Conservation (phyloP, 2,888 invertebrate species). For the Alentia gelatinosa region DNA sequence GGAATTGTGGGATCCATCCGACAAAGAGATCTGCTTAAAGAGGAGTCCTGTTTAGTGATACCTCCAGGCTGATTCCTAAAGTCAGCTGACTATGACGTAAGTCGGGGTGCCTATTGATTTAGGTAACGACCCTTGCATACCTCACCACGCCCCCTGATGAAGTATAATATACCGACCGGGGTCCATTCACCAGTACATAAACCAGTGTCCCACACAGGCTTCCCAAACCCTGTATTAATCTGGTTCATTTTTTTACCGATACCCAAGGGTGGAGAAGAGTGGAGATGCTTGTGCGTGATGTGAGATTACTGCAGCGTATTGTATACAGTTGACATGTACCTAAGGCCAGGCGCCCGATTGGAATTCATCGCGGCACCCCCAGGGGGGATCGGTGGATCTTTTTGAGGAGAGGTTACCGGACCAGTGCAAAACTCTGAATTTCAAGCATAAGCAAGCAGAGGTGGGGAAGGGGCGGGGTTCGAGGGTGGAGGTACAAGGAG, state of each 20-base stretch:
- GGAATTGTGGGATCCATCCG: neutral
- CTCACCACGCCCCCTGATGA: neutral
- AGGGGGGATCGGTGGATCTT: neutral
- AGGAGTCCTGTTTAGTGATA: neutral
- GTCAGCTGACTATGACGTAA: neutral
- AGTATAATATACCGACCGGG: neutral
- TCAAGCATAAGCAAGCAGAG: constrained; percentile 28
- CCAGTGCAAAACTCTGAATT: constrained; percentile 44
- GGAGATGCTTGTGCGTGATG: neutral
- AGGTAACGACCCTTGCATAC: neutral
- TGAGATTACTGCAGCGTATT: neutral
- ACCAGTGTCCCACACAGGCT: neutral
- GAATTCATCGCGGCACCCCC: neutral
- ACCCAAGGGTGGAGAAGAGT: neutral
- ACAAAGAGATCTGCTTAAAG: neutral
- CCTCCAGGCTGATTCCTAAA: neutral
- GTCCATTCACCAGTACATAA: neutral
- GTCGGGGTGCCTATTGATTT: neutral
- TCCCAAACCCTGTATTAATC: neutral
- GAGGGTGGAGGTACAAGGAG: neutral
- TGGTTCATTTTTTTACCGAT: too few species aligned
- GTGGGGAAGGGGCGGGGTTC: neutral
- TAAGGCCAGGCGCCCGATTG: neutral
- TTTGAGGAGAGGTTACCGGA: neutral
- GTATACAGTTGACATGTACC: constrained; percentile 18